These are phyloP conservation scores for Nannospalax galili DNA, from an alignment of 2,113 vertebrate genomes.

Conservation along the genomic window DNA sequence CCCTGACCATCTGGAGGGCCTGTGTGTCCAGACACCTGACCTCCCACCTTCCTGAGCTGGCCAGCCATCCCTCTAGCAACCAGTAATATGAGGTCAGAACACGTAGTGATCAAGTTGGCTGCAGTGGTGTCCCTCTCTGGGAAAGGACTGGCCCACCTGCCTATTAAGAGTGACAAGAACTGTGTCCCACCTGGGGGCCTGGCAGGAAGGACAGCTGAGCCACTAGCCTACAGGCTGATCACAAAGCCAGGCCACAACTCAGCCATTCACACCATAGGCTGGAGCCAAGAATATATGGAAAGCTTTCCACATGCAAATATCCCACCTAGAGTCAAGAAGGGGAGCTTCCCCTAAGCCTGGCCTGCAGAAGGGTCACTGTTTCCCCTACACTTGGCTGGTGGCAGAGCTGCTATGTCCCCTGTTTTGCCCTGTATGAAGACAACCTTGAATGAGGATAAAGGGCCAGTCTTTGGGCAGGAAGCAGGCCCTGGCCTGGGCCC, in stretches of 20 bases:
- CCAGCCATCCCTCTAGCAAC: not conserved
- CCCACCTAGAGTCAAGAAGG: not conserved
- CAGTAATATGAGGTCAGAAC: not conserved
- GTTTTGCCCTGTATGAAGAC: rapidly evolving
- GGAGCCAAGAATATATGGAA: too few relatives aligned
- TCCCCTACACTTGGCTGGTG: too few relatives aligned
- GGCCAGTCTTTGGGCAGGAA: not conserved
- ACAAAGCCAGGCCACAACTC: not conserved
- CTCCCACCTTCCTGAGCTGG: not conserved
- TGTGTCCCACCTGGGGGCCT: not conserved
- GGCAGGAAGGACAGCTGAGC: not conserved
- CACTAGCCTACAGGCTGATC: not conserved
- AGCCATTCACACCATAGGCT: not conserved
- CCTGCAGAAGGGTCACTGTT: rapidly evolving
- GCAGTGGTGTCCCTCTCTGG: not conserved
- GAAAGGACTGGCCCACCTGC: not conserved
- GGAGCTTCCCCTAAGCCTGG: not conserved
- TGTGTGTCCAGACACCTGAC: too few relatives aligned
- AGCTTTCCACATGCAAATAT: not conserved
- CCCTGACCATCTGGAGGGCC: not conserved
- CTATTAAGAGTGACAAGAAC: not conserved
- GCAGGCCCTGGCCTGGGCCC: not conserved
- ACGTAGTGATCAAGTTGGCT: rapidly evolving
- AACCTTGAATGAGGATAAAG: rapidly evolving
- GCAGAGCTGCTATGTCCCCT: too few relatives aligned